These are phyloP conservation scores for Drosophila limbata DNA, from an alignment of 2,888 invertebrate genomes.

Conservation along the genomic window DNA sequence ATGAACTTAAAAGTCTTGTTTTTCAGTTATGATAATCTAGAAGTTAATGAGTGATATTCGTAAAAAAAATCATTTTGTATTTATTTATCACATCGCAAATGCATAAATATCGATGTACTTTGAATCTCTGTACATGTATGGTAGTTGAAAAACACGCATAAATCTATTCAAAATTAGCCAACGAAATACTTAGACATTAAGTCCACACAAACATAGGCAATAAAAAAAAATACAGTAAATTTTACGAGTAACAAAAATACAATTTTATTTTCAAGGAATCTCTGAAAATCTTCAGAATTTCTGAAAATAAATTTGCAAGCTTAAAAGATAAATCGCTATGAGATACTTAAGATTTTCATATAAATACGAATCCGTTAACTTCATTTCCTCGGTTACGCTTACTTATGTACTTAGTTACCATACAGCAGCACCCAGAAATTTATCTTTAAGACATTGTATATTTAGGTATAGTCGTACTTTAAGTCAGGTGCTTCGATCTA, in stretches of 20 bases:
- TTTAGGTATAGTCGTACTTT: constrained; percentile 50
- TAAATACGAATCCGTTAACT: not conserved
- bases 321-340: not conserved
- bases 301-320: not conserved
- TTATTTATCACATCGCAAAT: constrained; percentile 59
- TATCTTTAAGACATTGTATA: constrained; percentile 45
- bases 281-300: not conserved
- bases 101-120: constrained; percentile 32
- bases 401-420: constrained; percentile 15
- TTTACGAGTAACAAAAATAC: not conserved
- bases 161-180: constrained; percentile 80
- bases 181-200: constrained; percentile 64
- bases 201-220: constrained; percentile 55
- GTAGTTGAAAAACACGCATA: constrained; percentile 79
- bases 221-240: constrained; percentile 28
- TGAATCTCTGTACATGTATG: constrained; percentile 50
- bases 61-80: constrained; percentile 61
- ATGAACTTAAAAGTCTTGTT: too few relatives aligned
- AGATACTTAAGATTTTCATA: constrained; percentile 2
- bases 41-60: too few relatives aligned
- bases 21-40: too few relatives aligned
- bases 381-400: constrained; percentile 33
- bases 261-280: not conserved
- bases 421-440: constrained; percentile 32
- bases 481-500: constrained; percentile 78